These are phyloP conservation scores for Poeciliopsis turneri DNA, from an alignment of 2,797 vertebrate species.

Conservation along the genomic window DNA sequence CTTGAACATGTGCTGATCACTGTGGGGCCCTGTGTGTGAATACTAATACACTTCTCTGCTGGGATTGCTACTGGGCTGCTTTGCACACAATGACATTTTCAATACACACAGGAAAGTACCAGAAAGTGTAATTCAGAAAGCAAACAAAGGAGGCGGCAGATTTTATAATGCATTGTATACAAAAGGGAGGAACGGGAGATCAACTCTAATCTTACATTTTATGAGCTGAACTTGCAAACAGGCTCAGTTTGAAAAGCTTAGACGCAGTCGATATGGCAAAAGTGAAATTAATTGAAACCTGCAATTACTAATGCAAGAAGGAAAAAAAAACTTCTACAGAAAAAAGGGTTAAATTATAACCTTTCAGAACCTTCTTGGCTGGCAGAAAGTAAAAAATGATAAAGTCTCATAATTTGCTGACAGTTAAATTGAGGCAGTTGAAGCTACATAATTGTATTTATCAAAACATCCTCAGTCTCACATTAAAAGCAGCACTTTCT, in stretches of 20 bases:
- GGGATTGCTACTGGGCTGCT: constrained; percentile 38
- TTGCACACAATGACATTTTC: constrained; percentile 48
- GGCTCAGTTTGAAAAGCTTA: background rate
- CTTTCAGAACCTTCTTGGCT: background rate
- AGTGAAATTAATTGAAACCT: background rate
- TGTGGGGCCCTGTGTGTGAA: constrained; percentile 59
- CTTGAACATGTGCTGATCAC: constrained; percentile 60
- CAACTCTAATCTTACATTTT: background rate
- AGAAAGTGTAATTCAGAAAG: constrained; percentile 30
- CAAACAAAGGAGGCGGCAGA: background rate
- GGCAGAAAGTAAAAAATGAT: background rate
- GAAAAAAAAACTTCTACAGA: background rate
- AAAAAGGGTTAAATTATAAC: background rate
- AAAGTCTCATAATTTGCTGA: background rate
- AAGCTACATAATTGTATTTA: background rate
- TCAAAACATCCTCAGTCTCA: background rate
- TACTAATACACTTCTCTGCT: constrained; percentile 55
- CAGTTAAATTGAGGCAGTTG: background rate
- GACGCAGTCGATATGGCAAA: background rate
- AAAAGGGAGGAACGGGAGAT: background rate
- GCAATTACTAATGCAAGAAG: background rate
- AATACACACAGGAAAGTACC: constrained; percentile 20
- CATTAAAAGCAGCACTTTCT: background rate
- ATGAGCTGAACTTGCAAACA: background rate
- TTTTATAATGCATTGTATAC: background rate